Evolutionary conservation across 2,888 invertebrate genomes (phyloP), one percentile per base, ranked within the genome.

Genomic region (Bugula neritina): DNA sequence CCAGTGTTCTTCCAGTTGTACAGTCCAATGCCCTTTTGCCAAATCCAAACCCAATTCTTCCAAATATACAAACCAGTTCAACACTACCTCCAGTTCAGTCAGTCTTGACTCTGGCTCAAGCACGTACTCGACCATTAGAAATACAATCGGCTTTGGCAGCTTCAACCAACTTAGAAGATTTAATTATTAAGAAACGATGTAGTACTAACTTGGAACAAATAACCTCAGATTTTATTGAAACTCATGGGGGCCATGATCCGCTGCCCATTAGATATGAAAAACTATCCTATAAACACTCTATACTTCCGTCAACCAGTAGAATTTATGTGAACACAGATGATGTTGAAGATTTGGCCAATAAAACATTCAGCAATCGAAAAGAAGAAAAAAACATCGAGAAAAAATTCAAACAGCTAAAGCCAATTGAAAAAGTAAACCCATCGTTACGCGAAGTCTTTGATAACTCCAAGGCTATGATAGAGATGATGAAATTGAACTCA

Each of bases 351-450:
- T n/a, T 63, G 13, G 63, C 63, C 13, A 63, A 63, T 21, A 21
- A 34, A 63, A 63, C 63, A 3, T 63, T 63, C 31, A 63, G 13
- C 31, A 63, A 63, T 31, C 63, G 31, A 13, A 63, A 31, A 63
- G 63, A 31, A 25, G n/a, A 5, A n/a, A 25, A 57, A 57, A 17
- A 21, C 10, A 3, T 27, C 13, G 21, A 23, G 55, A 27, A 10
- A 25, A 27, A 10, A 63, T 5, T 31, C 2, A 27, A 27, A n/a
- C 17, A 21, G 5, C 27, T 63, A n/a, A 27, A 27, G 31, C 63
- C 63, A 13, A 63, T 63, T 25, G 63, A 63, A n/a, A 63, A 63
- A n/a, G 31, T 63, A 34, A 63, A 27, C 10, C 63, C 63, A 25
- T 63, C 63, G 13, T 27, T 63, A 21, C 21, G 63, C 27, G 63